phyloP scores from a whole-genome alignment of 1,140 invertebrate genomes.

The Gryon sp. region DNA sequence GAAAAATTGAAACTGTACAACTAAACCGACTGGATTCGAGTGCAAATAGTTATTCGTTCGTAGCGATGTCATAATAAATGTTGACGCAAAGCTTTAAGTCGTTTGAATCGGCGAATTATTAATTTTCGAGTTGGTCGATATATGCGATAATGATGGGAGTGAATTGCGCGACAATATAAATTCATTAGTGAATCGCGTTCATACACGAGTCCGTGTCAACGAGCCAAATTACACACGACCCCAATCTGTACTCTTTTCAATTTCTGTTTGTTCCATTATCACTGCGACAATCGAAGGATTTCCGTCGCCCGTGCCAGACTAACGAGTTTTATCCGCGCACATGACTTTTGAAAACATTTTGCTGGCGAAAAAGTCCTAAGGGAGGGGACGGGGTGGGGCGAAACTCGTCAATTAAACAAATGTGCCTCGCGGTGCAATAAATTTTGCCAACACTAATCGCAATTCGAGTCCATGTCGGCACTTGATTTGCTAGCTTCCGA shows the following conservation, averaged over 20 bases:
- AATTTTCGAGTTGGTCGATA: slow-evolving; percentile 11
- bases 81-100: slow-evolving; percentile 23
- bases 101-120: slow-evolving; percentile 24
- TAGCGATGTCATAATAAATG: slow-evolving; percentile 12
- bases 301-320: background rate
- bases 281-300: slow-evolving; percentile 3
- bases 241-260: slow-evolving; percentile 23
- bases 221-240: slow-evolving; percentile 22
- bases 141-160: slow-evolving; percentile 14
- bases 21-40: no score
- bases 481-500: slow-evolving; percentile 36
- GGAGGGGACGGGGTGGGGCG: no score
- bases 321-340: slow-evolving; percentile 8
- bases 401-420: slow-evolving; percentile 35
- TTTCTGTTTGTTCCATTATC: slow-evolving; percentile 36
- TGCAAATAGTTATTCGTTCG: background rate
- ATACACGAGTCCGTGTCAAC: slow-evolving; percentile 17
- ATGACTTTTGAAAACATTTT: slow-evolving; percentile 4
- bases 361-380: slow-evolving; percentile 11
- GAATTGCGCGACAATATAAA: slow-evolving; percentile 39
- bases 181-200: slow-evolving; percentile 36
- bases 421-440: slow-evolving; percentile 42
- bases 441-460: slow-evolving; percentile 25
- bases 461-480: slow-evolving; percentile 35
- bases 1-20: background rate